Percentiles rank a stretch among this genome's conserved stretches.
phyloP scores from a whole-genome alignment of 2,888 invertebrate species.

The Hymenopus coronatus region DNA sequence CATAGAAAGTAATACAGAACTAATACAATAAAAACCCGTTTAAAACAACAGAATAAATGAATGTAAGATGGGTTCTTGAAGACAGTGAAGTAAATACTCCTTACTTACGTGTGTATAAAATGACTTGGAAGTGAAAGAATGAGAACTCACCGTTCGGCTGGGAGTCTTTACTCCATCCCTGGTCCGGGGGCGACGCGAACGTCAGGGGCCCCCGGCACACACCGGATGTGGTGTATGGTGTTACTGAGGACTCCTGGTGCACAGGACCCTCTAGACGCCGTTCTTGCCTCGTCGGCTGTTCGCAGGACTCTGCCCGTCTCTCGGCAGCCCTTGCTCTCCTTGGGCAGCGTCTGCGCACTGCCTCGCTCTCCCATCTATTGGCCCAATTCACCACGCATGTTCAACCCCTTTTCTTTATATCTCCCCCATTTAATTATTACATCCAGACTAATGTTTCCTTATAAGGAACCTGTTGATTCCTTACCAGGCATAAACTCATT shows the following conservation, averaged over 20 bases:
- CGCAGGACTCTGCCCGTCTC: background rate
- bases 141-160: background rate
- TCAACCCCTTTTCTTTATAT: background rate
- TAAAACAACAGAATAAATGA: no score
- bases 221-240: background rate
- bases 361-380: background rate
- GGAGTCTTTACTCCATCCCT: background rate
- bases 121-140: no score
- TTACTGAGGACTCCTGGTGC: background rate
- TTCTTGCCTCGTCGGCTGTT: background rate
- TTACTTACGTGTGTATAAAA: no score
- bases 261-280: background rate
- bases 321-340: background rate
- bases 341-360: background rate
- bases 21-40: no score
- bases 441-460: background rate
- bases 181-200: background rate
- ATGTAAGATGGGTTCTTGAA: no score
- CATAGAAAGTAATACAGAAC: no score
- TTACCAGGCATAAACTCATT: no score
- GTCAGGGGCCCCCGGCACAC: background rate
- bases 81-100: no score
- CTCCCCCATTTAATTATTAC: background rate
- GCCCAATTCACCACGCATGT: background rate
- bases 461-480: background rate